Evolutionary conservation across 2,888 invertebrate genomes (phyloP).

Genomic region (Zhengitettix transpicula): DNA sequence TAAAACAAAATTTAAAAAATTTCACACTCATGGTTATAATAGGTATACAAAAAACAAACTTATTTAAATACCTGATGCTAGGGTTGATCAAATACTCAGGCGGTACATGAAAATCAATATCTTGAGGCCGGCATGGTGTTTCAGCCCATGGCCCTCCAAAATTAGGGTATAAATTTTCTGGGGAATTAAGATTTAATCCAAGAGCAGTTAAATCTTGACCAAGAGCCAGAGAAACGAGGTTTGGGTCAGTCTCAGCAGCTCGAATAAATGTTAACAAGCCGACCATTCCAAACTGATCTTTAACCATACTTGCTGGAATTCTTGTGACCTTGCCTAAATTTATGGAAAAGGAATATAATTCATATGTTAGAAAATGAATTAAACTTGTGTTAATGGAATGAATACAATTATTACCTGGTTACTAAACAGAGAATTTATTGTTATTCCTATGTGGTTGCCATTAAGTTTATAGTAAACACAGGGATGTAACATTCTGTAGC

Average conservation of each 20-base stretch:
- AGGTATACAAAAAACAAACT: not conserved
- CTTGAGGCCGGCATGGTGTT: slow-evolving; percentile 93
- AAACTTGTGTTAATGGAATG: no score
- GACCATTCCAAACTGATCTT: slow-evolving; percentile 98
- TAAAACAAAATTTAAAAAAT: no score
- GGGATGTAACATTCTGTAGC: not conserved
- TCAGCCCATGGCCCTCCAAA: slow-evolving; percentile 99
- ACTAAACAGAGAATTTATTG: not conserved
- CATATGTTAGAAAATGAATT: not conserved
- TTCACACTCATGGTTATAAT: not conserved
- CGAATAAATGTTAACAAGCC: slow-evolving; percentile 95
- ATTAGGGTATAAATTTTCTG: slow-evolving; percentile 93
- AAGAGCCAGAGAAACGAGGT: slow-evolving; percentile 87
- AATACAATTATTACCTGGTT: no score
- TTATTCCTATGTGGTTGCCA: not conserved
- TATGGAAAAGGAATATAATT: slow-evolving; percentile 11
- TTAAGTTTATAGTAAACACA: not conserved
- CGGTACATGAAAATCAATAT: slow-evolving; percentile 96
- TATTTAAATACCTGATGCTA: slow-evolving; percentile 49
- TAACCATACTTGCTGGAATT: slow-evolving; percentile 97
- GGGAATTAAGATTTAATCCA: slow-evolving; percentile 94
- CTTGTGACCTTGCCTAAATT: slow-evolving; percentile 83
- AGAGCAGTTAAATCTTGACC: slow-evolving; percentile 96
- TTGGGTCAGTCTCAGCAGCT: slow-evolving; percentile 93
- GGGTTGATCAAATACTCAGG: slow-evolving; percentile 97